Evolutionary conservation across 2,888 invertebrate genomes (phyloP), one percentile per base, ranked within the genome.

Genomic region (Xestia rhomboidea): DNA sequence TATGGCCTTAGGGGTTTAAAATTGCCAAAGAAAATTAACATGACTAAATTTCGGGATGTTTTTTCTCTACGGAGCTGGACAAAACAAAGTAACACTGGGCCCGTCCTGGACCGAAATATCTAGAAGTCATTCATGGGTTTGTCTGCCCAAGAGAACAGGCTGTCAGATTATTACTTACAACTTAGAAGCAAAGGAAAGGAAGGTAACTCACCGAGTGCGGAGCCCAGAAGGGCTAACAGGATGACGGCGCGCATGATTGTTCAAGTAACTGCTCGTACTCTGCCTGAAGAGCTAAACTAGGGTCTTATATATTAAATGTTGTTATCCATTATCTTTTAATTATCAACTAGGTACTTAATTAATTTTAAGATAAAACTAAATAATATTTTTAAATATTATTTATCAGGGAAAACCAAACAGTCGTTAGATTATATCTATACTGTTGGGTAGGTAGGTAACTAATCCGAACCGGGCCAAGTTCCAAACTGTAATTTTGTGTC

Each of bases 171-270:
- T 27, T 27, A 30, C 7, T 30, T 30, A 18, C 30, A 30, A 57
- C 27, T 27, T 57, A 27, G 27, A 57, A 30, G 60, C 8, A 5
- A 54, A 38, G 27, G 15, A 64, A 57, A 60, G 13, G 34, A 54
- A 66, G 34, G n/a, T 46, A 69, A n/a, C 93, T 93, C 82, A 93
- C 94, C 93, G 62, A 92, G 67, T 73, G 91, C 93, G 82, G 92
- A 84, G 71, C 91, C 90, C 73, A 92, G 30, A 24, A 92, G 82
- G 72, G 88, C 87, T 70, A 92, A 76, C 0, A 91, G 73, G 46
- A 92, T 82, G 41, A 92, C 21, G 27, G 71, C 76, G 67, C 90
- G 91, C 92, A 92, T 92, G 71, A 27, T 87, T 69, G 63, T 60
- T 60, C 27, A 67, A 63, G 46, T 70, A 41, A 63, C 69, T 74